Conservation (phyloP, 1,140 invertebrate species). For the Heliconius hermathena region DNA sequence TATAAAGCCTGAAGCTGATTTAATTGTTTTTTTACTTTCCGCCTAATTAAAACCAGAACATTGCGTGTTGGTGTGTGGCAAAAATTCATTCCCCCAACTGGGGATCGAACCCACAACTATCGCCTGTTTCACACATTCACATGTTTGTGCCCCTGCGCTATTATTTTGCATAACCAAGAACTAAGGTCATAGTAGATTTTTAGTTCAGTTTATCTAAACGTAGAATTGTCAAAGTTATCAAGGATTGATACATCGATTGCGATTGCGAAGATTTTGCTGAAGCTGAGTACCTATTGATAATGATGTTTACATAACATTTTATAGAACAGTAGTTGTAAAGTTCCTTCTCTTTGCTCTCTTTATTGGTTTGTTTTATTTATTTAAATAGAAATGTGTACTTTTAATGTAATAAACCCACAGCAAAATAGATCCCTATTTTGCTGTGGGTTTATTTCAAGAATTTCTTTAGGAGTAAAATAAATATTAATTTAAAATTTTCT, state of each 20-base stretch:
- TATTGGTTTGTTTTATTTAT: neutral
- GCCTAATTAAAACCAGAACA: no score
- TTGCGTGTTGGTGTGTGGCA: neutral
- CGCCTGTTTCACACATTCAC: neutral
- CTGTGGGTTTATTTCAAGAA: neutral
- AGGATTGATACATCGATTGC: neutral
- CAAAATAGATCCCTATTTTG: no score
- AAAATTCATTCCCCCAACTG: neutral
- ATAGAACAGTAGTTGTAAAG: neutral
- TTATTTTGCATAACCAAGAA: neutral
- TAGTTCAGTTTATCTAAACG: neutral
- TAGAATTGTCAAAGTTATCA: neutral
- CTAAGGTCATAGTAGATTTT: neutral
- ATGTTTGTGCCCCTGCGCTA: neutral
- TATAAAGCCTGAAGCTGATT: no score
- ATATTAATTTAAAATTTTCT: no score
- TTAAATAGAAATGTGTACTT: neutral
- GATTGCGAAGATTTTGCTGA: conserved; percentile 8
- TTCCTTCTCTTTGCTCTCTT: neutral
- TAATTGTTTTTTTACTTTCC: no score
- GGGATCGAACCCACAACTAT: neutral
- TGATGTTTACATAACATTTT: neutral
- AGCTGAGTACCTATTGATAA: neutral
- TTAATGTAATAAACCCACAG: no score
- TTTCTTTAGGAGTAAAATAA: neutral